Base-by-base conservation (phyloP, 1,140 invertebrate species). In the Zaprionus gabonicus region DNA sequence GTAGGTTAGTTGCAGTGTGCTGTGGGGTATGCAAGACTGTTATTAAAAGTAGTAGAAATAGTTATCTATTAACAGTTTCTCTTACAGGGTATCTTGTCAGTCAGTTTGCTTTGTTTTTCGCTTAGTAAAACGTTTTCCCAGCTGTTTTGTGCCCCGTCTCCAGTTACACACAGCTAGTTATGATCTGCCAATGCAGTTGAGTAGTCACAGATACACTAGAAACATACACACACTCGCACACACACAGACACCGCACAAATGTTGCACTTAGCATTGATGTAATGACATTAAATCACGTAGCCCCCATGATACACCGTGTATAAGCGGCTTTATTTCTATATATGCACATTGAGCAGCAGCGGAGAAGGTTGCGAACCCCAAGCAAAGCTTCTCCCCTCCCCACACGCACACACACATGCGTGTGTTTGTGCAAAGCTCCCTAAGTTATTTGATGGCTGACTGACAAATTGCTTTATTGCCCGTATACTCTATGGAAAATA, bases 231-330 rank as follows among this genome's bases (percentile, higher is more conserved):
- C 65, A 49, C 27, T 5, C 12, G 28, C 23, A 49, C 23, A 44
- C 13, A 25, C 7, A 15, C 4, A 59, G 28, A 58, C 17, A 58
- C 34, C 46, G 27, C 49, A 72, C 38, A 70, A 75, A 70, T 71
- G 68, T 71, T 76, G 73, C 73, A 76, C 73, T 76, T 76, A 76
- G 73, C 73, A 76, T 76, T 76, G 73, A 65, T 76, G 68, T 65
- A 71, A 71, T 76, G 73, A 44, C 60, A 76, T 76, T 76, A 76
- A 76, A 76, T 76, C 73, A 76, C 73, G 68, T 71, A 70, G 59
- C 60, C 72, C 53, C 71, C 71, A 59, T 65, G 70, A 38, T 55
- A 17, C 51, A 65, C 23, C 38, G 31, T 58, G 49, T 74, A 74
- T 69, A 74, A 44, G 63, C 15, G 36, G 64, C 55, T 23, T 27